Evolutionary conservation across 1,140 invertebrate species (phyloP).

Genomic region (Argopecten irradians): DNA sequence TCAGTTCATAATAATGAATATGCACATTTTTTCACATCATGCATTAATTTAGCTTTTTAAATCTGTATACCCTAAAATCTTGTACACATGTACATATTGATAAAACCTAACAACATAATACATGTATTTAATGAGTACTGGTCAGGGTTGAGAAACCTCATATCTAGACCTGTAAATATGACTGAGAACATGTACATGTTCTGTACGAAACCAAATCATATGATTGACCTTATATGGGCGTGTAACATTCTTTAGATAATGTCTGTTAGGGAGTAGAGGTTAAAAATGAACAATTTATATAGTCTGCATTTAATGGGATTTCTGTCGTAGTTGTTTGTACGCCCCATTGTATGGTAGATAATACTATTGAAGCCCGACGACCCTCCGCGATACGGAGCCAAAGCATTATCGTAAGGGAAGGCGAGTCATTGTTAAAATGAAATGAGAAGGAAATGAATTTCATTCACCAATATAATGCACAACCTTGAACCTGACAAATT

Average conservation of each 20-base stretch:
- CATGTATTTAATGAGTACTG: too few species aligned
- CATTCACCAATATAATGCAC: not conserved
- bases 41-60: too few species aligned
- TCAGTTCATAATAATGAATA: too few species aligned
- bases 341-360: not conserved
- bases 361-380: not conserved
- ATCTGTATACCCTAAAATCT: too few species aligned
- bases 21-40: too few species aligned
- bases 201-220: not conserved
- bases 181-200: not conserved
- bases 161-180: not conserved
- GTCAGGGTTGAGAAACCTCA: too few species aligned
- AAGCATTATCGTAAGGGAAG: too few species aligned
- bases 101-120: too few species aligned
- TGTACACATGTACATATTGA: too few species aligned
- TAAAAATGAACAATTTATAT: conserved; percentile 10
- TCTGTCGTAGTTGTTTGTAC: not conserved
- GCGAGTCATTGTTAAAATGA: not conserved
- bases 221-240: not conserved
- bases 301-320: not conserved
- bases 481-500: not conserved
- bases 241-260: not conserved
- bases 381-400: not conserved
- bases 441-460: not conserved
- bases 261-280: not conserved